Evolutionary conservation across 92 coral and sea anemone genomes (phyloP).

Genomic region (Bergia puertoricense): DNA sequence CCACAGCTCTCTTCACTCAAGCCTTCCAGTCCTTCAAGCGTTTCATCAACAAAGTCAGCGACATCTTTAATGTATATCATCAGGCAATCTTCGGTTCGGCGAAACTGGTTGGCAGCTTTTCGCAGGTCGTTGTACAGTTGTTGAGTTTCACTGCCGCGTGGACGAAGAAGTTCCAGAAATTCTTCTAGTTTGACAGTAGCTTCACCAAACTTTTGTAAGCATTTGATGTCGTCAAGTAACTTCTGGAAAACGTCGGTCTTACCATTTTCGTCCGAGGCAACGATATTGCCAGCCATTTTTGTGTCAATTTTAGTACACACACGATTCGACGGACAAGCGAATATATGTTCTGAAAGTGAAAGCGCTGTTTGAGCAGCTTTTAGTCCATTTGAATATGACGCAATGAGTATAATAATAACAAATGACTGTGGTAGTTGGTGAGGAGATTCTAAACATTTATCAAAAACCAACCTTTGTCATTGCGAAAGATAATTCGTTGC

Average conservation of each 20-base stretch:
- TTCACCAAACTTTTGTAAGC: background rate
- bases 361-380: background rate
- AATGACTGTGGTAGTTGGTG: background rate
- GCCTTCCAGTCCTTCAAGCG: background rate
- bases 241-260: background rate
- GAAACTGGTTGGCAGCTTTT: constrained; percentile 2
- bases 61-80: background rate
- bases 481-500: too few relatives aligned
- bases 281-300: background rate
- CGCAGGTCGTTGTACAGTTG: background rate
- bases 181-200: background rate
- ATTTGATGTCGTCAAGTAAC: background rate
- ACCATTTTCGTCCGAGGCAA: background rate
- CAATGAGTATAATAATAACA: too few relatives aligned
- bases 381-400: background rate
- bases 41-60: background rate
- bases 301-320: background rate
- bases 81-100: background rate
- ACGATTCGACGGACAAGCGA: background rate
- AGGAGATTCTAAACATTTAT: background rate
- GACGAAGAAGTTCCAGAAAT: constrained; percentile 1
- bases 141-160: constrained; percentile 3
- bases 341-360: background rate
- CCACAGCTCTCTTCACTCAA: constrained; percentile 23
- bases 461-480: too few relatives aligned